Percentiles rank a stretch among this genome's conserved stretches.
Evolutionary conservation across 1,140 invertebrate genomes (phyloP).

Genomic region (Batillaria attramentaria): DNA sequence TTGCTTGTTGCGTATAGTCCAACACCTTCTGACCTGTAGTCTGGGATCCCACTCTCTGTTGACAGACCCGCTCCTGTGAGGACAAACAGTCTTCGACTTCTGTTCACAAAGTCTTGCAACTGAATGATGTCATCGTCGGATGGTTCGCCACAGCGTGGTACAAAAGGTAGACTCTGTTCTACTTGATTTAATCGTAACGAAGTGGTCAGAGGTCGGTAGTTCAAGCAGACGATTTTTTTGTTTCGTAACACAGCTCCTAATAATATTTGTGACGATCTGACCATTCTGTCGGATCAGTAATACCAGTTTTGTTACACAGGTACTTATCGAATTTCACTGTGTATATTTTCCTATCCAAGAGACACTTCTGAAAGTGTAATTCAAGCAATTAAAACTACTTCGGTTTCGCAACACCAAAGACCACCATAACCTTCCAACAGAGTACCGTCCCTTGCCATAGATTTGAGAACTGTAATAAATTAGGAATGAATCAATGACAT

Average conservation of each 20-base stretch:
- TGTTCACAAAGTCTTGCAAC: constrained; percentile 79
- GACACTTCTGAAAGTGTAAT: too few relatives aligned
- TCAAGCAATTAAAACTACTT: too few relatives aligned
- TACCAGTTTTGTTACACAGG: too few relatives aligned
- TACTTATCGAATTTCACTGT: too few relatives aligned
- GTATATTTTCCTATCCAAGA: too few relatives aligned
- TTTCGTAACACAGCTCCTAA: constrained; percentile 13
- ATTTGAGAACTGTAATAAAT: too few relatives aligned
- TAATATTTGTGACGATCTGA: too few relatives aligned
- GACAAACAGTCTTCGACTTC: constrained; percentile 75
- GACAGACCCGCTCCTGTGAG: constrained; percentile 96
- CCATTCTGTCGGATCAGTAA: too few relatives aligned
- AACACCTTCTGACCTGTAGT: constrained; percentile 94
- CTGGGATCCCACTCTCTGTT: constrained; percentile 93
- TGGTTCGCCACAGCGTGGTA: constrained; percentile 50
- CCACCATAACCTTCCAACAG: too few relatives aligned
- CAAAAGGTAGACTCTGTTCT: constrained; percentile 38
- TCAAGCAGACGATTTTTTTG: constrained; percentile 22
- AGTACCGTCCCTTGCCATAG: too few relatives aligned
- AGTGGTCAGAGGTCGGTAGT: neutral
- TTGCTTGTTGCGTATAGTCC: constrained; percentile 90
- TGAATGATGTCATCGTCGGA: constrained; percentile 76
- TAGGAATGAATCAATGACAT: too few relatives aligned
- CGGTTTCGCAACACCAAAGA: too few relatives aligned
- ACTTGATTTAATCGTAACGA: neutral